Evolutionary conservation across 2,888 invertebrate species (phyloP).

Genomic region (Baronia brevicornis): DNA sequence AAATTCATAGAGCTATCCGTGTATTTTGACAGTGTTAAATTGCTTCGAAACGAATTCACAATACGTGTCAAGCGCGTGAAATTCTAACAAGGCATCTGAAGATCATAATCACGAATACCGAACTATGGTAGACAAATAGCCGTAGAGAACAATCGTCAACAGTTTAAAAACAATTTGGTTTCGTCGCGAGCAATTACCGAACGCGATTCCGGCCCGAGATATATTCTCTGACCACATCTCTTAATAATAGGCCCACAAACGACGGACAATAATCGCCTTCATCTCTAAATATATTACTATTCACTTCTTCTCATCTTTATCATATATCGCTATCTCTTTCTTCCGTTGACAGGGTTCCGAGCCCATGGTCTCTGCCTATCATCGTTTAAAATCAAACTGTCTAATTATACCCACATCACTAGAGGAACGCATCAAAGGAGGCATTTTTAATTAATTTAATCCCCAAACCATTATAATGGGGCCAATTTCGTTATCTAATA

Average conservation of each 20-base stretch:
- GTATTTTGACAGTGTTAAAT: constrained; percentile 14
- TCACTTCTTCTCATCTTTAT: constrained; percentile 29
- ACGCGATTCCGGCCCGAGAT: constrained; percentile 58
- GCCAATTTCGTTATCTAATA: constrained; percentile 72
- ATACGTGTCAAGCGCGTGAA: constrained; percentile 38
- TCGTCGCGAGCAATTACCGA: constrained; percentile 64
- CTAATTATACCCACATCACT: constrained; percentile 75
- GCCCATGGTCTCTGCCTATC: constrained; percentile 54
- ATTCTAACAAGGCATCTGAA: constrained; percentile 41
- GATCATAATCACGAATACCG: constrained; percentile 53
- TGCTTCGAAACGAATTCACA: constrained; percentile 8
- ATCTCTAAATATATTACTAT: constrained; percentile 41
- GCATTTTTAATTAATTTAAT: constrained; percentile 72
- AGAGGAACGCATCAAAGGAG: constrained; percentile 59
- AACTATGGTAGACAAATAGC: constrained; percentile 70
- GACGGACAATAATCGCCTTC: constrained; percentile 43
- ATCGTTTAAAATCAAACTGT: constrained; percentile 63
- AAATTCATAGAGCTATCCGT: constrained; percentile 1
- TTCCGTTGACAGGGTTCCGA: constrained; percentile 59
- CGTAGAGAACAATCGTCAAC: constrained; percentile 67
- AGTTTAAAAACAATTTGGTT: constrained; percentile 70
- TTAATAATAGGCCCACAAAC: constrained; percentile 64
- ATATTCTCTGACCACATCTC: constrained; percentile 59
- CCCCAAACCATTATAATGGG: constrained; percentile 70
- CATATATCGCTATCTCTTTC: constrained; percentile 32